A percentile compares a stretch with the other conserved stretches of the same genome.
Conservation (phyloP, 2,113 vertebrate species). For the Amblyornis subalaris region DNA sequence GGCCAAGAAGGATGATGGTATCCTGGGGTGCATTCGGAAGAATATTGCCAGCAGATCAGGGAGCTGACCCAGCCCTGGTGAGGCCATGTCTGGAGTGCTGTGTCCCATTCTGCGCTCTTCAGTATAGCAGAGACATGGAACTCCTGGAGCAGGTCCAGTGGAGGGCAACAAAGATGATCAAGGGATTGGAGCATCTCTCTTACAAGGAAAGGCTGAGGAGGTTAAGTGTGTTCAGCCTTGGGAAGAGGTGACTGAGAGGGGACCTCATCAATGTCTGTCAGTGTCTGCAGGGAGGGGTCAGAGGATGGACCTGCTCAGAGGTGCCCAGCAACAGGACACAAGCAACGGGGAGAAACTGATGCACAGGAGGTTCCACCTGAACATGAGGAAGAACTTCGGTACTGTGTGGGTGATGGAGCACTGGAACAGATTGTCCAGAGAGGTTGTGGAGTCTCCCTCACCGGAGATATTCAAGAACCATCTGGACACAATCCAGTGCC, state of each 20-base stretch:
- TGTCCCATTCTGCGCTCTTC: neutral
- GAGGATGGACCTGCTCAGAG: neutral
- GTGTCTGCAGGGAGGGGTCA: neutral
- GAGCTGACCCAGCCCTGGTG: neutral
- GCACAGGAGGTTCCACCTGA: neutral
- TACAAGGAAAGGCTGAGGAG: rapidly evolving
- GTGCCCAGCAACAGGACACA: rapidly evolving
- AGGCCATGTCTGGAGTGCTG: neutral
- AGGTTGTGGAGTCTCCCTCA: neutral
- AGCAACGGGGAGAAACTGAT: rapidly evolving
- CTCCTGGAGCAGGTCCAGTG: neutral
- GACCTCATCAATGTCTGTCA: neutral
- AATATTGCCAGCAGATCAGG: neutral
- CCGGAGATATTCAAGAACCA: neutral
- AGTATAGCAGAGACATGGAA: too few species aligned
- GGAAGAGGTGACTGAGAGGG: too few species aligned
- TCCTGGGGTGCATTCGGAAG: neutral
- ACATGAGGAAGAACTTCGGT: rapidly evolving
- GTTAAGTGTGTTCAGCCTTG: neutral
- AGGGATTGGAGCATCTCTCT: neutral
- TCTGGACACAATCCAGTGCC: neutral
- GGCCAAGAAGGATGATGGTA: neutral
- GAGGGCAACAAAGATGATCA: neutral
- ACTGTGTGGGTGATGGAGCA: neutral
- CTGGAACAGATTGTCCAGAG: neutral